phyloP scores from a whole-genome alignment of 1,140 invertebrate genomes.

The Frieseomelitta varia region DNA sequence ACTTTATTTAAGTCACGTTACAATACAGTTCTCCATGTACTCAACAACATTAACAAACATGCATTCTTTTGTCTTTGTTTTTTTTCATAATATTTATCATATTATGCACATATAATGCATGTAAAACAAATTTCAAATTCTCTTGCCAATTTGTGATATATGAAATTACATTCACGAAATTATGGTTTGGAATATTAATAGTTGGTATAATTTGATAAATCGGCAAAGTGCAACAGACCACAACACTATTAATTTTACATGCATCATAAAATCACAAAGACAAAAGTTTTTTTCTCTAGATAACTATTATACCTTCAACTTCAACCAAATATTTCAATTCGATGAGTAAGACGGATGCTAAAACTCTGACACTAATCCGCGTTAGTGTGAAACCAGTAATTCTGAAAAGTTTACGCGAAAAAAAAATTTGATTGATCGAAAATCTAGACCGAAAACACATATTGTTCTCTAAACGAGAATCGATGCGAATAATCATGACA shows the following conservation, averaged over 20 bases:
- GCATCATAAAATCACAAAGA: constrained; percentile 52
- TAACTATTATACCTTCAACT: constrained; percentile 62
- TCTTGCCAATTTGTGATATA: constrained; percentile 11
- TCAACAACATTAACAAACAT: constrained; percentile 69
- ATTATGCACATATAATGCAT: constrained; percentile 63
- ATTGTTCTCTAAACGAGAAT: constrained; percentile 55
- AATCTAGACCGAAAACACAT: constrained; percentile 42
- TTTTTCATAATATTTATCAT: constrained; percentile 65
- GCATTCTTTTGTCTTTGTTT: constrained; percentile 68
- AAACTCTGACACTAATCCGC: constrained; percentile 44
- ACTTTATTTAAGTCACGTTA: constrained; percentile 77
- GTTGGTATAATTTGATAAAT: constrained; percentile 11
- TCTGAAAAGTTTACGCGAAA: constrained; percentile 47
- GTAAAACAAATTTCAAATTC: constrained; percentile 65
- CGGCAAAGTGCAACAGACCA: not conserved
- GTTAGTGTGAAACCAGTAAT: constrained; percentile 40
- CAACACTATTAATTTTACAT: constrained; percentile 9
- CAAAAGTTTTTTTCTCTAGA: constrained; percentile 53
- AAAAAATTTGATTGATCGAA: constrained; percentile 36
- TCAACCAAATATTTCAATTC: constrained; percentile 59
- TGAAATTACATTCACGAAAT: not conserved
- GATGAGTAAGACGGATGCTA: constrained; percentile 52
- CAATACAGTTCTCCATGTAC: constrained; percentile 70
- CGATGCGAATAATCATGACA: constrained; percentile 46
- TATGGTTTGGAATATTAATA: not conserved